A percentile compares a stretch with the other conserved stretches of the same genome.
Evolutionary conservation across 2,888 invertebrate genomes (phyloP).

Genomic region (Thumatha senex): DNA sequence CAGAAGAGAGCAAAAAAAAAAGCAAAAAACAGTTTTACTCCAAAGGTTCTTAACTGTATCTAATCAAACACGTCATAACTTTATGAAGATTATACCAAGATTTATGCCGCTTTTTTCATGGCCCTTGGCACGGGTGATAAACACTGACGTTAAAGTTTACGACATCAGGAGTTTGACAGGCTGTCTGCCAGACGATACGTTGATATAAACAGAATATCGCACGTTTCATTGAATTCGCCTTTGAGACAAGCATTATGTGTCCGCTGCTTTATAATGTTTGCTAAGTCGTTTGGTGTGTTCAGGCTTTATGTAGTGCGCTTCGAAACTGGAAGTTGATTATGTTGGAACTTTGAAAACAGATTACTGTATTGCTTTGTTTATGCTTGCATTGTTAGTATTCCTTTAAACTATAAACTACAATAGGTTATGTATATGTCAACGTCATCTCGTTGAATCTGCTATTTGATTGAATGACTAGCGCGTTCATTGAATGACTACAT

Average conservation of each 20-base stretch:
- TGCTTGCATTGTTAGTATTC: no score
- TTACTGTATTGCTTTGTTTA: no score
- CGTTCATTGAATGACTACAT: no score
- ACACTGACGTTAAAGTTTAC: constrained; percentile 64
- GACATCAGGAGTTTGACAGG: constrained; percentile 59
- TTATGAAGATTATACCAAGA: not conserved
- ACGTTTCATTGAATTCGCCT: constrained; percentile 41
- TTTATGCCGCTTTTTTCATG: constrained; percentile 30
- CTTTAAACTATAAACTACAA: no score
- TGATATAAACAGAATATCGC: constrained; percentile 38
- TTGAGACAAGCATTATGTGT: constrained; percentile 9
- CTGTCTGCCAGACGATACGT: constrained; percentile 46
- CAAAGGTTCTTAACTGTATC: not conserved
- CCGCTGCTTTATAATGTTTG: constrained; percentile 1
- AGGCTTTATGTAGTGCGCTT: not conserved
- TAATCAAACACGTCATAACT: constrained; percentile 1
- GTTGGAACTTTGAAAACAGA: no score
- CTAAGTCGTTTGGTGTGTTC: not conserved
- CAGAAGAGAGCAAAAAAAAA: no score
- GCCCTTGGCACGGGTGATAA: constrained; percentile 51
- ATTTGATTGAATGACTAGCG: no score
- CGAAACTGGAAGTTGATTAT: not conserved
- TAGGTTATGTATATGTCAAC: no score
- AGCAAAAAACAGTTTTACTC: no score
- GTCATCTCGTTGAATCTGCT: no score